Evolutionary conservation across 92 coral and sea anemone species (phyloP), one percentile per base, ranked within the genome.

Genomic region (Diadumene lineata): DNA sequence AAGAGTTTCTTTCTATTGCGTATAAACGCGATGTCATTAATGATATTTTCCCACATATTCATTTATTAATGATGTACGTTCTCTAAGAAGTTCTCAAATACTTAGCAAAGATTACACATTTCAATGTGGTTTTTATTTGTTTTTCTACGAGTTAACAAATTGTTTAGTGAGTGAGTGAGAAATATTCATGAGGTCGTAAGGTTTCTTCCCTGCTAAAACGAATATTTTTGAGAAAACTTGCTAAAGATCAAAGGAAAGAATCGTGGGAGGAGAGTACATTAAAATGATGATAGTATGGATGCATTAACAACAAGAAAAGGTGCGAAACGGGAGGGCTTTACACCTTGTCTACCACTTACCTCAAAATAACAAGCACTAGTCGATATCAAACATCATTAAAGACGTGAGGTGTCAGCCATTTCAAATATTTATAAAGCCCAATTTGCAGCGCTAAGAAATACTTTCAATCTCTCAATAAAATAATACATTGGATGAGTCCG

Each of bases 61-160:
- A 74, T 76, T 86, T 86, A 76, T 86, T 86, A 70, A 64, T 82
- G 75, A 24, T 74, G 57, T 60, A 66, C 66, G 61, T 65, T 75
- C 68, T 80, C 60, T 50, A 76, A 72, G 74, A 88, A 70, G 79
- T 88, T 88, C 79, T 88, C 84, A 76, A 57, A 64, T 80, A 83
- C 92, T 88, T 88, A 88, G 82, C 61, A 69, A 70, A 69, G 92
- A 90, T 90, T 83, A 90, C 68, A 25, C 66, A 55, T 56, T 56
- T 56, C 7, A 19, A 34, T 67, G 80, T 65, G 75, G 81, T 82
- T 74, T n/a, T 79, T 80, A 72, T 81, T 81, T 87, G 82, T 90
- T 87, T 88, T 86, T 68, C 75, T 62, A 68, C 85, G 68, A 90
- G 79, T 89, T 73, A 83, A 86, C 86, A 68, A 90, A 69, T 25